These are phyloP conservation scores for Hydrozoanthus gracilis DNA, from an alignment of 92 coral and sea anemone species.

Conservation along the genomic window DNA sequence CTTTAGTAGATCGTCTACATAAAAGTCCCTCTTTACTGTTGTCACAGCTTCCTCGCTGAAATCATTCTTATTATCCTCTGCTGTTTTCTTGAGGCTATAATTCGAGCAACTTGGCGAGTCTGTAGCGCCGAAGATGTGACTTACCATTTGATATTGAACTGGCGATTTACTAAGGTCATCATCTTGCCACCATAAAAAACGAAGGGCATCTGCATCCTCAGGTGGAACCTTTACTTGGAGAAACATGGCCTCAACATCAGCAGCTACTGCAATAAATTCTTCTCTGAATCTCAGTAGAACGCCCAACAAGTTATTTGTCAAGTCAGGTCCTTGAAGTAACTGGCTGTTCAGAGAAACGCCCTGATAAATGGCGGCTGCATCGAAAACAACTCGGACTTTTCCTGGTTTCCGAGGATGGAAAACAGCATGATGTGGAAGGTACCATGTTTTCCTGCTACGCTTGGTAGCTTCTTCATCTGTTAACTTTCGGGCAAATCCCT, in stretches of 20 bases:
- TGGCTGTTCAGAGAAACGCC: constrained; percentile 70
- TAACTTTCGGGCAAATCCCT: constrained; percentile 59
- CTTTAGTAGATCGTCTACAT: constrained; percentile 69
- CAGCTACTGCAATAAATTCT: constrained; percentile 65
- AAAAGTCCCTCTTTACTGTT: constrained; percentile 65
- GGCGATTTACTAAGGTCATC: constrained; percentile 45
- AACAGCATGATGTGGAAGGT: constrained; percentile 76
- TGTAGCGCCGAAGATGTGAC: constrained; percentile 52
- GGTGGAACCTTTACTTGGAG: constrained; percentile 71
- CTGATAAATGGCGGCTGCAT: constrained; percentile 65
- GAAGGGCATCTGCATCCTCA: neutral
- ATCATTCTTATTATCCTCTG: constrained; percentile 60
- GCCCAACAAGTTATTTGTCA: constrained; percentile 68
- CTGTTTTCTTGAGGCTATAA: constrained; percentile 66
- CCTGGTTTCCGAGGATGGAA: constrained; percentile 64
- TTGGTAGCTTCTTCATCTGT: constrained; percentile 53
- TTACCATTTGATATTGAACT: constrained; percentile 20
- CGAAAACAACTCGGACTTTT: constrained; percentile 71
- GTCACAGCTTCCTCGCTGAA: constrained; percentile 58
- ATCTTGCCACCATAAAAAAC: constrained; percentile 69
- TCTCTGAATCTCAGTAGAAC: constrained; percentile 67
- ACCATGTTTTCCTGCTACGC: constrained; percentile 62
- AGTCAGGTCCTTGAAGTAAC: constrained; percentile 67
- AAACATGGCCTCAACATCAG: constrained; percentile 72
- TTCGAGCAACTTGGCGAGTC: constrained; percentile 65